phyloP scores from a whole-genome alignment of 2,113 vertebrate species.

The Lucifuga dentata region DNA sequence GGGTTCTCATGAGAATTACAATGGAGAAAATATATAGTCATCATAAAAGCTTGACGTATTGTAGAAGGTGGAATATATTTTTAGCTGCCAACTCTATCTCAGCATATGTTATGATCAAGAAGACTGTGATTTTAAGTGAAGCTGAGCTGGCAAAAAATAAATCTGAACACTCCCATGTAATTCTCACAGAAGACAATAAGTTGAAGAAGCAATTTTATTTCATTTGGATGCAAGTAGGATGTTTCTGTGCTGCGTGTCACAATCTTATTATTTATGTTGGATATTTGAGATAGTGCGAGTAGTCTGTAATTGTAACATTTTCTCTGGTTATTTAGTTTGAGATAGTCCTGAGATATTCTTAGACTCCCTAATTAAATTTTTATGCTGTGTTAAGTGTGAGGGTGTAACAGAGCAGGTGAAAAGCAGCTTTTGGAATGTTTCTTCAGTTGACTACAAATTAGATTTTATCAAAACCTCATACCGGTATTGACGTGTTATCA shows the following conservation, averaged over 20 bases:
- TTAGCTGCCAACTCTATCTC: too few relatives aligned
- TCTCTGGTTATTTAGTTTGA: slow-evolving; percentile 14
- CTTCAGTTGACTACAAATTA: slow-evolving; percentile 24
- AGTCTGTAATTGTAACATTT: slow-evolving; percentile 5
- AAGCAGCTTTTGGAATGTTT: neutral
- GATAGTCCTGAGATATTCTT: slow-evolving; percentile 19
- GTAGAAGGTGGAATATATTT: too few relatives aligned
- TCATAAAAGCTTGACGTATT: too few relatives aligned
- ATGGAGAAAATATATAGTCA: too few relatives aligned
- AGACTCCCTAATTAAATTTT: slow-evolving; percentile 30
- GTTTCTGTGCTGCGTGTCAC: slow-evolving; percentile 14
- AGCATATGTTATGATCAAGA: slow-evolving; percentile 8
- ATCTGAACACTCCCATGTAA: too few relatives aligned
- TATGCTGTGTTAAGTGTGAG: neutral
- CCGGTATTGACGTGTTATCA: too few relatives aligned
- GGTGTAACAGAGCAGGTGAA: slow-evolving; percentile 16
- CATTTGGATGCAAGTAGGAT: neutral
- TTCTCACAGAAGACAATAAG: slow-evolving; percentile 12
- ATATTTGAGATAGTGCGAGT: neutral
- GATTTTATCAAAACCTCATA: neutral
- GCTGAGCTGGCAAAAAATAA: slow-evolving; percentile 4
- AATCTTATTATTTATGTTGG: slow-evolving; percentile 9
- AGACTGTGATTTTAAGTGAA: slow-evolving; percentile 20
- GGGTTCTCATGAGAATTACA: too few relatives aligned
- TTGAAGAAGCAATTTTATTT: slow-evolving; percentile 13